Conservation (phyloP, 2,888 invertebrate genomes). For the Trachelus troglodyta region DNA sequence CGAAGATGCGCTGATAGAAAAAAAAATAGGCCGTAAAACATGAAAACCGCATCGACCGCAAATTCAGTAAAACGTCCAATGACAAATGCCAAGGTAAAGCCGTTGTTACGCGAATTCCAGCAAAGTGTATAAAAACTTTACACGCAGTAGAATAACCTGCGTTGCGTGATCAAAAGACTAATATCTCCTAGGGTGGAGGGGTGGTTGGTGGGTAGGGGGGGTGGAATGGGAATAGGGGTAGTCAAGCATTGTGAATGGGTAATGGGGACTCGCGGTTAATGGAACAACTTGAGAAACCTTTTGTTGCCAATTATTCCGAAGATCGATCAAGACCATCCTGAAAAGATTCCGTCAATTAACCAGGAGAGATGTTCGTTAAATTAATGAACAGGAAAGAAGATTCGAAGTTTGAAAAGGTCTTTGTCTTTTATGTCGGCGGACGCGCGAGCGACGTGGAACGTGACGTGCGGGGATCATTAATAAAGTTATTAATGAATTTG, state of each 20-base stretch:
- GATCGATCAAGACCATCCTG: slow-evolving; percentile 8
- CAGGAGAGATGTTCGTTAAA: slow-evolving; percentile 19
- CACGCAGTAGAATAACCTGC: neutral
- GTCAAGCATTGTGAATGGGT: neutral
- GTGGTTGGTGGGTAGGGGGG: too few relatives aligned
- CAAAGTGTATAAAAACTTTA: neutral
- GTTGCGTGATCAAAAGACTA: neutral
- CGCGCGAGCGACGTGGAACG: slow-evolving; percentile 1
- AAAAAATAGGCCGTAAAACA: too few relatives aligned
- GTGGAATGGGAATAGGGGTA: neutral
- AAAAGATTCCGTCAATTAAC: slow-evolving; percentile 32
- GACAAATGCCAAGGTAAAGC: neutral
- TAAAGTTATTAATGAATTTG: slow-evolving; percentile 17
- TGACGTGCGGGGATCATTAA: slow-evolving; percentile 9
- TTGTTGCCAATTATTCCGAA: slow-evolving; percentile 8
- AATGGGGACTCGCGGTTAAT: slow-evolving; percentile 3
- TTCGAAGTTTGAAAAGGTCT: slow-evolving; percentile 32
- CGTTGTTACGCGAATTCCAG: neutral
- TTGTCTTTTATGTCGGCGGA: slow-evolving; percentile 25
- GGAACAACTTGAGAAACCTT: slow-evolving; percentile 8
- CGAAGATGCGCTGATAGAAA: neutral
- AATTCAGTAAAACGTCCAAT: neutral
- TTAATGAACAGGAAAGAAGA: slow-evolving; percentile 34
- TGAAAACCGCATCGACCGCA: neutral
- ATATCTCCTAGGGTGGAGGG: neutral